Evolutionary conservation across 2,113 vertebrate genomes (phyloP).

Genomic region (Sialia sialis): DNA sequence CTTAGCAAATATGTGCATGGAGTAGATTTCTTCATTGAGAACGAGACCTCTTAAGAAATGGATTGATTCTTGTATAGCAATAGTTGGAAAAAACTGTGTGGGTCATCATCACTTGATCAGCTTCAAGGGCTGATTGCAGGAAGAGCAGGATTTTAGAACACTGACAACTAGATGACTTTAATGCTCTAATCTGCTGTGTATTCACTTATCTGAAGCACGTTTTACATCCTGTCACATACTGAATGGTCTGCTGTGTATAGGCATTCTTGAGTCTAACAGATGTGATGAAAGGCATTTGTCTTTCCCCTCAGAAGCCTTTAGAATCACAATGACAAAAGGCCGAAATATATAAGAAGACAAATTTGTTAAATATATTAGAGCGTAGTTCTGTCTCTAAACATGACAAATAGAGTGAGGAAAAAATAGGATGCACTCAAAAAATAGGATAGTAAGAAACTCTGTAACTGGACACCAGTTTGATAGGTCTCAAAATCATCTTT

Average conservation of each 20-base stretch:
- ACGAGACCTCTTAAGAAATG: neutral
- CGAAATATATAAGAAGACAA: neutral
- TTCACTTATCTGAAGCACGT: neutral
- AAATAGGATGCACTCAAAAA: neutral
- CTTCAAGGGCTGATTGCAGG: neutral
- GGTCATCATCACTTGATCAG: neutral
- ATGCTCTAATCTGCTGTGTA: neutral
- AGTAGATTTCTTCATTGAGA: neutral
- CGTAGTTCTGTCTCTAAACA: neutral
- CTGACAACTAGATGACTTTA: neutral
- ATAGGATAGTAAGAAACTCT: neutral
- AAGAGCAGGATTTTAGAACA: neutral
- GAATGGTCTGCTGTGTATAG: neutral
- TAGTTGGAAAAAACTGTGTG: neutral
- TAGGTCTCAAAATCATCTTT: neutral
- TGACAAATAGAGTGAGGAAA: neutral
- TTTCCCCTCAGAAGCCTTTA: neutral
- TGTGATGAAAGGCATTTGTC: neutral
- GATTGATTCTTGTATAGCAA: neutral
- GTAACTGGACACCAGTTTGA: neutral
- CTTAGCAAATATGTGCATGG: fast-evolving
- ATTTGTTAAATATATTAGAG: neutral
- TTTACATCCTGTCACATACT: neutral
- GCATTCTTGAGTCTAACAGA: neutral
- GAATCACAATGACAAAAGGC: neutral